phyloP scores from a whole-genome alignment of 35 echinoderm and acorn worm species.

The Chiridota heheva region DNA sequence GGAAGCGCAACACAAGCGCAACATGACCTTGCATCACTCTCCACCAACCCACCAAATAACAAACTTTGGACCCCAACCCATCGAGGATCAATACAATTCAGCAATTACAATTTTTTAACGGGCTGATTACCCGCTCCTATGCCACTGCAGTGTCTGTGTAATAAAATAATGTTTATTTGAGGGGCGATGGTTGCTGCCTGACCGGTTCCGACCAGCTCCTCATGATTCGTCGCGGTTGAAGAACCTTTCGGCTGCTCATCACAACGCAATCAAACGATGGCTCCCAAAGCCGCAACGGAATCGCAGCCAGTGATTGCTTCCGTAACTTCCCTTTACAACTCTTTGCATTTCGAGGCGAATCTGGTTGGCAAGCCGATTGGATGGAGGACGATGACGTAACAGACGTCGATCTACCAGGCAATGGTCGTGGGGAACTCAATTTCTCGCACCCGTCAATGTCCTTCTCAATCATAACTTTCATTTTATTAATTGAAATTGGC shows the following conservation, averaged over 20 bases:
- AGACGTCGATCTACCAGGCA: background rate
- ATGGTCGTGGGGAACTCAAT: background rate
- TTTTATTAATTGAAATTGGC: constrained; percentile 14
- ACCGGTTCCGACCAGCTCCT: constrained; percentile 3
- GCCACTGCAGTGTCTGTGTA: no score
- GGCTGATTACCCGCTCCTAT: no score
- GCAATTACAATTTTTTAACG: no score
- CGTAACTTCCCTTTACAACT: constrained; percentile 4
- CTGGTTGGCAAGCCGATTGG: background rate
- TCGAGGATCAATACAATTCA: no score
- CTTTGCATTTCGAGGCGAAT: background rate
- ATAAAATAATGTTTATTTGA: no score
- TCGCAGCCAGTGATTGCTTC: constrained; percentile 13
- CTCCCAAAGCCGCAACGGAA: constrained; percentile 28
- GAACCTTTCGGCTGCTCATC: constrained; percentile 23
- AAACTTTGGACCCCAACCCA: no score
- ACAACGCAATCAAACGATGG: constrained; percentile 33
- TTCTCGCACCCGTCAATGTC: background rate
- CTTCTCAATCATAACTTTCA: background rate
- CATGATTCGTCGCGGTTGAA: constrained; percentile 12
- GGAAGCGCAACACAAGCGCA: no score
- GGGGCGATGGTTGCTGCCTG: constrained; percentile 18
- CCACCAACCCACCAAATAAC: no score
- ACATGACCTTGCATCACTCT: no score
- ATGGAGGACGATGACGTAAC: constrained; percentile 4